A percentile compares a stretch with the other conserved stretches of the same genome.
Conservation (phyloP, 2,797 vertebrate genomes). For the Manis javanica region DNA sequence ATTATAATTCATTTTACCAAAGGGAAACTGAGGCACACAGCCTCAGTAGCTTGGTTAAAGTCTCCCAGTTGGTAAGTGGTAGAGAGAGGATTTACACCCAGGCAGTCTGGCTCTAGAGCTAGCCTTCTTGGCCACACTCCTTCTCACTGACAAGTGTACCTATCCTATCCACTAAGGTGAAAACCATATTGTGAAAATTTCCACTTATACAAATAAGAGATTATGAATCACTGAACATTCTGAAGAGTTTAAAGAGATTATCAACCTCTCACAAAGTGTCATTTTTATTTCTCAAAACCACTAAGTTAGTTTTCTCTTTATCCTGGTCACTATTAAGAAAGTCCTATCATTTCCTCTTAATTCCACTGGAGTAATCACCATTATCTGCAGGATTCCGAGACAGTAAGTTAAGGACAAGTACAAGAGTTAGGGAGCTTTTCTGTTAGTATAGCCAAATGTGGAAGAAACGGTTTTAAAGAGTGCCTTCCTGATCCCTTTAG, state of each 20-base stretch:
- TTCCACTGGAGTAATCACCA: neutral
- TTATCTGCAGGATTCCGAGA: neutral
- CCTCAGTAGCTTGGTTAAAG: neutral
- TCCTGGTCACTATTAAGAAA: neutral
- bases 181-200: neutral
- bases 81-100: neutral
- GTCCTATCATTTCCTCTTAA: neutral
- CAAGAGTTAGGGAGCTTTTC: neutral
- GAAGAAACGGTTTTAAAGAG: neutral
- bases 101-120: neutral
- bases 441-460: neutral
- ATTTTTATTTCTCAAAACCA: neutral
- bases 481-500: neutral
- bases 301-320: constrained; percentile 37
- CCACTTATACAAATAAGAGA: constrained; percentile 8
- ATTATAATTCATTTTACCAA: neutral
- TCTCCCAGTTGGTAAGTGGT: neutral
- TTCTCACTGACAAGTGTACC: neutral
- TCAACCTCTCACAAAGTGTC: neutral
- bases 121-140: neutral
- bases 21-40: neutral
- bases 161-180: neutral
- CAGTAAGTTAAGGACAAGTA: neutral
- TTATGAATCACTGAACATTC: neutral
- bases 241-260: constrained; percentile 32